A percentile compares a stretch with the other conserved stretches of the same genome.
Conservation (phyloP, 2,797 vertebrate species). For the Cheirogaleus major region DNA sequence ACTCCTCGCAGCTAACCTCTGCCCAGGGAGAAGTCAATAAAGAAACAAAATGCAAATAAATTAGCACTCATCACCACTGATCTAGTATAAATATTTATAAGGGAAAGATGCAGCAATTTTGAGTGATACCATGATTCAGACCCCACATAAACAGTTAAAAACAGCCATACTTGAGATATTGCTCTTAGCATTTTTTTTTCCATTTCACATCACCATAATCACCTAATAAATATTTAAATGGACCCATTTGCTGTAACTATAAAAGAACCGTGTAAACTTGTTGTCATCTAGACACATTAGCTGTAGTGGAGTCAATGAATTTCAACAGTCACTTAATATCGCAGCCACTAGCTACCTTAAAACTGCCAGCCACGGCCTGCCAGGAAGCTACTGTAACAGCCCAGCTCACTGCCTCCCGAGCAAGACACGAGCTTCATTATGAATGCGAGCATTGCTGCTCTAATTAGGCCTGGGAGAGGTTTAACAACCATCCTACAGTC, state of each 20-base stretch:
- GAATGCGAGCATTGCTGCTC: constrained; percentile 95
- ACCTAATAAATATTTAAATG: constrained; percentile 92
- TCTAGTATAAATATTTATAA: constrained; percentile 86
- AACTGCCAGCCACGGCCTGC: constrained; percentile 90
- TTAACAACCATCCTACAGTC: constrained; percentile 96
- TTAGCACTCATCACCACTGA: constrained; percentile 84
- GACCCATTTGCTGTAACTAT: constrained; percentile 90
- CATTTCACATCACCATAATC: constrained; percentile 91
- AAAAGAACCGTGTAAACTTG: constrained; percentile 91
- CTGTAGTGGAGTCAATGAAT: constrained; percentile 91
- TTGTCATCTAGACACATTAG: constrained; percentile 94
- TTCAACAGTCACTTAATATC: constrained; percentile 94
- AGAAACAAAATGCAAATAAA: constrained; percentile 86
- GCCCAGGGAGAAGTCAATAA: constrained; percentile 72
- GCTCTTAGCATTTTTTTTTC: constrained; percentile 85
- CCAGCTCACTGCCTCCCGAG: constrained; percentile 86
- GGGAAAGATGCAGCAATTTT: constrained; percentile 85
- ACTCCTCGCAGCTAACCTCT: constrained; percentile 51
- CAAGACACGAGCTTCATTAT: constrained; percentile 91
- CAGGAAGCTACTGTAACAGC: constrained; percentile 89
- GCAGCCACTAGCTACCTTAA: constrained; percentile 90
- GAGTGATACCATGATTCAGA: constrained; percentile 82
- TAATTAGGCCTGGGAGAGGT: constrained; percentile 96
- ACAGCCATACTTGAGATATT: constrained; percentile 84
- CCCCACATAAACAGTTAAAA: constrained; percentile 85